Conservation (phyloP, 2,888 invertebrate species). For the Plebejus argus region DNA sequence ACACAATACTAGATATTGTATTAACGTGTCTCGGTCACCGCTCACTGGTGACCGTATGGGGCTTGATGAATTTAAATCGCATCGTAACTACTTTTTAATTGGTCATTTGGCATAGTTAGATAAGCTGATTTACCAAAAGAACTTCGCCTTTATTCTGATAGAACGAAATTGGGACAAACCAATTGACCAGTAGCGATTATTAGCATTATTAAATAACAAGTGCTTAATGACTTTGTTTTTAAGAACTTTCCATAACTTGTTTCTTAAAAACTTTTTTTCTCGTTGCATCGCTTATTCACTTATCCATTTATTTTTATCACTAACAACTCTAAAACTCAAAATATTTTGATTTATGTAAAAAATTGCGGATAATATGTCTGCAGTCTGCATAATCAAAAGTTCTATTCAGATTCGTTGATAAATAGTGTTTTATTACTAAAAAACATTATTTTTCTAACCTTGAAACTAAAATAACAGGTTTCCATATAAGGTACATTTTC, state of each 20-base stretch:
- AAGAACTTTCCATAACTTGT: too few relatives aligned
- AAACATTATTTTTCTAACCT: conserved; percentile 6
- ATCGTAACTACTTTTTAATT: conserved; percentile 16
- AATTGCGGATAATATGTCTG: too few relatives aligned
- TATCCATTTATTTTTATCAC: background rate
- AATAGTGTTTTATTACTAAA: background rate
- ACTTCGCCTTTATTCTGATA: conserved; percentile 64
- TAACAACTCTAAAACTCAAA: too few relatives aligned
- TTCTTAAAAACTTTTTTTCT: too few relatives aligned
- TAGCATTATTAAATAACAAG: conserved; percentile 22
- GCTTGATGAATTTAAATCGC: background rate
- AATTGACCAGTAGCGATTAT: conserved; percentile 42
- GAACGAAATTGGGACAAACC: conserved; percentile 69
- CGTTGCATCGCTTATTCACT: background rate
- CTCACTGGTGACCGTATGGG: too few relatives aligned
- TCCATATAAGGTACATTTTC: conserved; percentile 36
- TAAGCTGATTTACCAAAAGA: conserved; percentile 7
- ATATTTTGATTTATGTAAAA: background rate
- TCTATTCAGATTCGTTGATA: background rate
- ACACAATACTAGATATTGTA: too few relatives aligned
- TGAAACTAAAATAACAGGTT: conserved; percentile 31
- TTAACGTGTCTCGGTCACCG: too few relatives aligned
- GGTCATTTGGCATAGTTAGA: conserved; percentile 28
- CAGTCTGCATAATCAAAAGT: background rate
- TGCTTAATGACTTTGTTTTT: too few relatives aligned